Base-by-base conservation (phyloP, 2,888 invertebrate genomes). In the Morpho helenor region DNA sequence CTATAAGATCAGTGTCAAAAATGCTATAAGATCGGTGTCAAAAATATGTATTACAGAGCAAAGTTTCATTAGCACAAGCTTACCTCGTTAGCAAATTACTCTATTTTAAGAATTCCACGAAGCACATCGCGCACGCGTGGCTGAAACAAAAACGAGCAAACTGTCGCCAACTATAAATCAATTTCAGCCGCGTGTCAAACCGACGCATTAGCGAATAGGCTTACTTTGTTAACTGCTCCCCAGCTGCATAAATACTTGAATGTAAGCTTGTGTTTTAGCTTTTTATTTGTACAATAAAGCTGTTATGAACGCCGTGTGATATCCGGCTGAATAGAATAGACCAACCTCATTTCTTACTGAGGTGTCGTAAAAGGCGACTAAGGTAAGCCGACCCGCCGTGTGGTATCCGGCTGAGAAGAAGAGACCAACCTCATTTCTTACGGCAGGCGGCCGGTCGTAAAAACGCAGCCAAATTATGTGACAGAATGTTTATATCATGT, bases 131-230 rank as follows among this genome's bases (percentile, higher is more conserved):
- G 41, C 53, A 53, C 53, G 22, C 46, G 23, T 43, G 40, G 54
- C 51, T 52, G 31, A 44, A 61, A 50, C 60, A 51, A 62, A 63
- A 55, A 46, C 7, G 57, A 64, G 49, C 51, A 52, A 61, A 59
- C 50, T 47, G 16, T 58, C 52, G 56, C 53, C 4, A 63, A 57
- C 59, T 52, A 67, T 66, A 65, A 68, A 67, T 67, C 67, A 68
- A 63, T 66, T 67, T 64, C 59, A 63, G 56, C 46, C 49, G 51
- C 57, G 63, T 63, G 66, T 67, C 68, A 66, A 67, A 62, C 56
- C 49, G 57, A 62, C 57, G 64, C 66, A 65, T 68, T 66, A 65
- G 62, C 61, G 46, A 53, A 41, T 53, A 47, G 53, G 46, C 45
- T 45, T 47, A 41, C 53, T 53, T 53, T 53, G 53, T 53, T 47